These are phyloP conservation scores for Chiroxiphia lanceolata DNA, from an alignment of 2,797 vertebrate genomes.

Conservation along the genomic window DNA sequence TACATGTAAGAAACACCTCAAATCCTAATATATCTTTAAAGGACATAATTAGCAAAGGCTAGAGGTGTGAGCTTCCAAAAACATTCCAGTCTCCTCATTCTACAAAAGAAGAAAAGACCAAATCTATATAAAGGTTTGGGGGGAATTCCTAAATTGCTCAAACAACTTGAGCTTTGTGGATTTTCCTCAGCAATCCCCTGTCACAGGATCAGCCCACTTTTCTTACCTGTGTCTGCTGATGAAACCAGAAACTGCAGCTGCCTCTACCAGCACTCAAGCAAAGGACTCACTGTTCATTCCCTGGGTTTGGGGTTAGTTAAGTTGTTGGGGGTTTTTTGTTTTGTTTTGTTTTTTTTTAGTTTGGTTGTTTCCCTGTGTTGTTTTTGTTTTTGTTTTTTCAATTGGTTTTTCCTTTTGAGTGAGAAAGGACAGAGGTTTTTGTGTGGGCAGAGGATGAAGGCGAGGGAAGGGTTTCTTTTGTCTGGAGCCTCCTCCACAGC, in stretches of 20 bases:
- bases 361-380: neutral
- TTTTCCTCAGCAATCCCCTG: neutral
- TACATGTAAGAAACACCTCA: neutral
- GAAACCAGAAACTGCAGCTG: neutral
- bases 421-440: neutral
- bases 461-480: neutral
- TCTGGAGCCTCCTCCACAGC: neutral
- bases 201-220: neutral
- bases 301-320: neutral
- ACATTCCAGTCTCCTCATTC: neutral
- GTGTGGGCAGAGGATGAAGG: slow-evolving; percentile 3
- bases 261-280: neutral
- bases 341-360: neutral
- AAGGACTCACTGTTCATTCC: neutral
- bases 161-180: neutral
- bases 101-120: neutral
- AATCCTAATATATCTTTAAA: rapidly evolving
- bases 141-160: neutral
- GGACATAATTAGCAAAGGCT: neutral
- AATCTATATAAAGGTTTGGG: neutral
- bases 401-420: neutral
- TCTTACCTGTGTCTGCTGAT: neutral
- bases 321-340: no score
- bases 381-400: no score
- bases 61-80: rapidly evolving